These are phyloP conservation scores for Proterorhinus semilunaris DNA, from an alignment of 2,113 vertebrate species.

Conservation along the genomic window DNA sequence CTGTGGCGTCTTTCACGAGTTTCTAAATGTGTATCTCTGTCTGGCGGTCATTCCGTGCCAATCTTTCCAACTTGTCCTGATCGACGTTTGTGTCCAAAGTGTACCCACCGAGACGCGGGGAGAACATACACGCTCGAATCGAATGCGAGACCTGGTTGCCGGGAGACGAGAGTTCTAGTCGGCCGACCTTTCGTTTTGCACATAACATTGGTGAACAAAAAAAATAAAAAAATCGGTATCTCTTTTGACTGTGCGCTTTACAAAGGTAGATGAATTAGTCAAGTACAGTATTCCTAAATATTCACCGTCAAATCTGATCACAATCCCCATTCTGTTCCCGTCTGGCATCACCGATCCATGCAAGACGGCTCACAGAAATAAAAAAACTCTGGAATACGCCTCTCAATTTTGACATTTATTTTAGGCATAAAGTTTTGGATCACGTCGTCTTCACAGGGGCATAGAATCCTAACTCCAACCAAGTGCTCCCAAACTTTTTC, in stretches of 20 bases:
- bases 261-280: conserved; percentile 26
- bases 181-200: no score
- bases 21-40: background rate
- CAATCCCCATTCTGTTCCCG: conserved; percentile 44
- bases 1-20: background rate
- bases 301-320: conserved; percentile 33
- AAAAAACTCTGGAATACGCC: conserved; percentile 43
- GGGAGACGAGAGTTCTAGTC: no score
- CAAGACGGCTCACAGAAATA: conserved; percentile 38
- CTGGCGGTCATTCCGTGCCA: background rate
- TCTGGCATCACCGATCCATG: conserved; percentile 23
- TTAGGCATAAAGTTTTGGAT: conserved; percentile 40
- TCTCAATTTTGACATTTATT: conserved; percentile 50
- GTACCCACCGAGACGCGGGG: background rate
- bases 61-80: background rate
- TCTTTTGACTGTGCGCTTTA: background rate
- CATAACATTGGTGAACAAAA: no score
- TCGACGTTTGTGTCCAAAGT: no score
- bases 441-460: conserved; percentile 33
- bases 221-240: background rate
- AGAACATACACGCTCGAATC: conserved; percentile 21
- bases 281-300: conserved; percentile 3
- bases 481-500: background rate
- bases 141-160: background rate
- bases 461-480: conserved; percentile 47